A percentile compares a stretch with the other conserved stretches of the same genome.
phyloP scores from a whole-genome alignment of 1,140 invertebrate genomes.

The Solenopsis invicta region DNA sequence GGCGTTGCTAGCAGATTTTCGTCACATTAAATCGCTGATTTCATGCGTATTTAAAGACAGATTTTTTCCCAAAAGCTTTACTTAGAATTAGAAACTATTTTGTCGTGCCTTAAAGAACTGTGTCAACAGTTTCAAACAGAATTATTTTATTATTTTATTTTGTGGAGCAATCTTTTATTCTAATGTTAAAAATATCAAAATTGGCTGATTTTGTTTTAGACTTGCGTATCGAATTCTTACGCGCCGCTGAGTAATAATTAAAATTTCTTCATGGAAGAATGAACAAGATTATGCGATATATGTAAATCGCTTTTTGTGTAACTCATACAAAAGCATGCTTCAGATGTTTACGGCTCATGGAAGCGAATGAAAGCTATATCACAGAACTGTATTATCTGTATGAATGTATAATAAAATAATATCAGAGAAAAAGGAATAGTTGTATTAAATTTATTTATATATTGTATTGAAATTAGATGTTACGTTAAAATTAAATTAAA shows the following conservation, averaged over 20 bases:
- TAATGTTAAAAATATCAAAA: slow-evolving; percentile 1
- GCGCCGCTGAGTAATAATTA: slow-evolving; percentile 8
- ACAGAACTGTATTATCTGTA: neutral
- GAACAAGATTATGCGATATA: neutral
- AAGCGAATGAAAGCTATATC: neutral
- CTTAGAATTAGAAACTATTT: neutral
- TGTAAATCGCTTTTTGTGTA: slow-evolving; percentile 11
- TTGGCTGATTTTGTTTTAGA: neutral
- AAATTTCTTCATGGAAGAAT: slow-evolving; percentile 13
- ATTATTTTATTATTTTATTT: slow-evolving; percentile 1
- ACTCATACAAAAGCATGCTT: neutral
- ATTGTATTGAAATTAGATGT: neutral
- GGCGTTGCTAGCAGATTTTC: slow-evolving; percentile 5
- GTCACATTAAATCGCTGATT: slow-evolving; percentile 14
- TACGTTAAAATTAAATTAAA: neutral
- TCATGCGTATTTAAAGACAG: neutral
- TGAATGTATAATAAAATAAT: no score
- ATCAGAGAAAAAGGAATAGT: neutral
- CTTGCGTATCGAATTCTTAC: neutral
- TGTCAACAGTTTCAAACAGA: neutral
- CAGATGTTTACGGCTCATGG: neutral
- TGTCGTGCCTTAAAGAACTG: neutral
- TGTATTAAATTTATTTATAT: neutral
- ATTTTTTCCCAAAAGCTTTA: neutral
- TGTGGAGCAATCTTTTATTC: neutral